These are phyloP conservation scores for Fukomys damarensis DNA, from an alignment of 2,113 vertebrate species.

Conservation along the genomic window DNA sequence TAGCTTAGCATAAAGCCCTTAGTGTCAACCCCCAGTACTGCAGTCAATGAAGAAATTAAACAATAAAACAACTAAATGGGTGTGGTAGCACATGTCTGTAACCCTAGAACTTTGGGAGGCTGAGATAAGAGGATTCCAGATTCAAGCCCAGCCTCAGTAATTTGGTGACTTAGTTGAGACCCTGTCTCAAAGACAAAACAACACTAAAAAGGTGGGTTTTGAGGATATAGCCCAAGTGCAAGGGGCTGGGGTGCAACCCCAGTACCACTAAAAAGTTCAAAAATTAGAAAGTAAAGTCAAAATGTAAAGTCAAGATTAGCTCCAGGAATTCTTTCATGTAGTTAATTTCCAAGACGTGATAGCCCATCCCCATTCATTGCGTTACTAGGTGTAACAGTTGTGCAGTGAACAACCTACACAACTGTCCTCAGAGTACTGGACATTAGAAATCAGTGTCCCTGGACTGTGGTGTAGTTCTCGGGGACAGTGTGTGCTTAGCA, in stretches of 20 bases:
- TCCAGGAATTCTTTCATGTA: background rate
- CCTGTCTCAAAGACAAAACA: background rate
- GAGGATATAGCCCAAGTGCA: background rate
- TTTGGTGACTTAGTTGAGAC: background rate
- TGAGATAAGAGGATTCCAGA: background rate
- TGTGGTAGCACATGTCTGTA: background rate
- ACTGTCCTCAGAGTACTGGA: background rate
- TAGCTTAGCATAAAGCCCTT: background rate
- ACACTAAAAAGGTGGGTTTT: background rate
- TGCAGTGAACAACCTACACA: fast-evolving
- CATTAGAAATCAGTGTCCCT: background rate
- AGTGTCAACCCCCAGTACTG: background rate
- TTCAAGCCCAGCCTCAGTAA: background rate
- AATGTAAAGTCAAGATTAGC: background rate
- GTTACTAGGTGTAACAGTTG: background rate
- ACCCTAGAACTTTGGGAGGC: background rate
- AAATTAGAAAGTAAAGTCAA: background rate
- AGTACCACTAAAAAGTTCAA: background rate
- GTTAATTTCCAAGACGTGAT: background rate
- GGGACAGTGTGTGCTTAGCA: background rate
- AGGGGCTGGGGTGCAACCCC: background rate
- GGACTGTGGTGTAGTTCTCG: background rate
- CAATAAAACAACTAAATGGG: background rate
- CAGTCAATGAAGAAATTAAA: background rate
- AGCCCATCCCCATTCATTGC: background rate